phyloP scores from a whole-genome alignment of 92 coral and sea anemone genomes.

The Zoanthus solanderi region DNA sequence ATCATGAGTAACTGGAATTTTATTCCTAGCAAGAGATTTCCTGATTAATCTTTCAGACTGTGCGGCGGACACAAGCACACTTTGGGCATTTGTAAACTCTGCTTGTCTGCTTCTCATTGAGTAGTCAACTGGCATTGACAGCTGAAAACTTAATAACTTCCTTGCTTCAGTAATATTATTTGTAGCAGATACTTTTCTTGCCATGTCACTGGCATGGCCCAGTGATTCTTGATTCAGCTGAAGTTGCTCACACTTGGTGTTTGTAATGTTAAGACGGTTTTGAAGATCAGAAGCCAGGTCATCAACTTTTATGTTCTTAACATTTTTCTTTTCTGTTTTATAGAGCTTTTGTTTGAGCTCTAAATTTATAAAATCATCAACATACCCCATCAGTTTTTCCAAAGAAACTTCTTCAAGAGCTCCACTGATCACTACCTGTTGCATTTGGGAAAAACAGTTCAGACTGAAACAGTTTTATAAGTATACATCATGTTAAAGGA shows the following conservation, averaged over 20 bases:
- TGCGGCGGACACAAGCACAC: slow-evolving; percentile 46
- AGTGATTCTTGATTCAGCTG: slow-evolving; percentile 59
- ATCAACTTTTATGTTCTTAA: slow-evolving; percentile 54
- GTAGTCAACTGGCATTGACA: background rate
- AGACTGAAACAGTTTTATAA: background rate
- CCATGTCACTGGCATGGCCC: slow-evolving; percentile 65
- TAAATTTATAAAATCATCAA: slow-evolving; percentile 68
- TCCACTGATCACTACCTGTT: slow-evolving; percentile 85
- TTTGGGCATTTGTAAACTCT: slow-evolving; percentile 49
- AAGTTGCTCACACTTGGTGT: slow-evolving; percentile 72
- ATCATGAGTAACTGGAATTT: slow-evolving; percentile 73
- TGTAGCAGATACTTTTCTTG: slow-evolving; percentile 64
- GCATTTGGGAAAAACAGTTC: background rate
- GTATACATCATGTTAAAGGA: background rate
- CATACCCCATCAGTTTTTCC: slow-evolving; percentile 90
- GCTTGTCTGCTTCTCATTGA: slow-evolving; percentile 1
- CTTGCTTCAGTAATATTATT: slow-evolving; percentile 67
- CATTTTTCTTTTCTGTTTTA: slow-evolving; percentile 28
- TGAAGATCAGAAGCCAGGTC: slow-evolving; percentile 76
- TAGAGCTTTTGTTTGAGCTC: slow-evolving; percentile 43
- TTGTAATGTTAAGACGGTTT: slow-evolving; percentile 65
- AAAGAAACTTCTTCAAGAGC: slow-evolving; percentile 86
- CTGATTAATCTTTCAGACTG: slow-evolving; percentile 67
- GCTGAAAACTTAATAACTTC: slow-evolving; percentile 19
- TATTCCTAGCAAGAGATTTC: slow-evolving; percentile 64